A percentile compares a stretch with the other conserved stretches of the same genome.
Conservation (phyloP, 1,140 invertebrate genomes). For the Drosophila ambigua region DNA sequence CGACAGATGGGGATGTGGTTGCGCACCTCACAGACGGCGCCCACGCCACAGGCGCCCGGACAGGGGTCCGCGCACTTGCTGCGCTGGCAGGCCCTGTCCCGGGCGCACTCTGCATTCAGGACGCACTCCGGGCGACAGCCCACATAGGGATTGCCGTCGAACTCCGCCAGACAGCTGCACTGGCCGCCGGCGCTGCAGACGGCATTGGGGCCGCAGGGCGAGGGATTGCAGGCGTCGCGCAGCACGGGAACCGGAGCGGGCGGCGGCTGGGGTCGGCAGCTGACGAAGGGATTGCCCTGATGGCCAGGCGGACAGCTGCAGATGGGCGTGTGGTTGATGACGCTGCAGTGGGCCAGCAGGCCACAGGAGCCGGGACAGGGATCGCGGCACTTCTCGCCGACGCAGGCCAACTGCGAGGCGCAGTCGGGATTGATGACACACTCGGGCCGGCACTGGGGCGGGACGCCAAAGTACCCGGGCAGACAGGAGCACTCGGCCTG, state of each 20-base stretch:
- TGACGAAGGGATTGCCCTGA: constrained; percentile 91
- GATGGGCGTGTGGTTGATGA: constrained; percentile 93
- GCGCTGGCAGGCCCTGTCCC: constrained; percentile 87
- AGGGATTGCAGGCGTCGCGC: constrained; percentile 86
- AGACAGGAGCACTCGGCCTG: constrained; percentile 91
- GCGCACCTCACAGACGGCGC: constrained; percentile 88
- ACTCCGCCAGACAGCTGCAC: constrained; percentile 86
- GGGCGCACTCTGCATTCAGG: constrained; percentile 91
- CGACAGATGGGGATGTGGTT: constrained; percentile 90
- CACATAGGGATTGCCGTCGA: constrained; percentile 89
- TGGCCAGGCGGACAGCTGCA: constrained; percentile 90
- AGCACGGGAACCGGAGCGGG: constrained; percentile 51
- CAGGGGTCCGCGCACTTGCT: constrained; percentile 91
- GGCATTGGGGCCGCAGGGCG: constrained; percentile 90
- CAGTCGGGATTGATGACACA: constrained; percentile 92
- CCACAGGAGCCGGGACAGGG: constrained; percentile 92
- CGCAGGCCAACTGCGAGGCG: constrained; percentile 87
- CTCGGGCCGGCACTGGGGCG: constrained; percentile 91
- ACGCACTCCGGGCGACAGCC: constrained; percentile 93
- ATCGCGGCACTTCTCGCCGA: constrained; percentile 89
- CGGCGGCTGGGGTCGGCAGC: constrained; percentile 85
- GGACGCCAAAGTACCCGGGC: constrained; percentile 88
- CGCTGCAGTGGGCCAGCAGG: constrained; percentile 91
- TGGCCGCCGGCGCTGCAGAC: constrained; percentile 85
- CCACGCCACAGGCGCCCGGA: constrained; percentile 89